These are phyloP conservation scores for Drosophila kohkoa DNA, from an alignment of 1,140 invertebrate genomes.

Conservation along the genomic window DNA sequence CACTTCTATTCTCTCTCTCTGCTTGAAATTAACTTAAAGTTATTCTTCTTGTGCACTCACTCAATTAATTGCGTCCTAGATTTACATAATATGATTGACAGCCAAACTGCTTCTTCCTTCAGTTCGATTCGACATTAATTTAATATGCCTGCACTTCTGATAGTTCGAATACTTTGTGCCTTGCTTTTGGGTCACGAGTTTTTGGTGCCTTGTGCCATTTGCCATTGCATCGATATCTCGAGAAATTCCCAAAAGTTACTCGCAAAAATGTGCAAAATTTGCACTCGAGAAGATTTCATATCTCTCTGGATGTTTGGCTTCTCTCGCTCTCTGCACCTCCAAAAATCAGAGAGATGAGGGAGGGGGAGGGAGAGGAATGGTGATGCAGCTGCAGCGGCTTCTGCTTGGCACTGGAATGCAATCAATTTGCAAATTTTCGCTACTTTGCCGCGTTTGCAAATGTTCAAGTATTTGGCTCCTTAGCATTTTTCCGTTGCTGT, in stretches of 20 bases:
- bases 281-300: conserved; percentile 54
- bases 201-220: neutral
- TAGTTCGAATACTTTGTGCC: conserved; percentile 24
- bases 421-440: conserved; percentile 84
- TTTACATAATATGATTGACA: conserved; percentile 71
- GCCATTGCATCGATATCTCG: conserved; percentile 30
- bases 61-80: conserved; percentile 58
- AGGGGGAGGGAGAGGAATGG: too few species aligned
- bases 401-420: conserved; percentile 78
- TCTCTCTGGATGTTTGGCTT: conserved; percentile 47
- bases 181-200: conserved; percentile 19
- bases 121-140: conserved; percentile 40
- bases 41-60: conserved; percentile 16
- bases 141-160: conserved; percentile 55
- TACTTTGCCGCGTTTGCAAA: conserved; percentile 82
- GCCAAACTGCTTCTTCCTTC: neutral
- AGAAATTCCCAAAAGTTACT: conserved; percentile 67
- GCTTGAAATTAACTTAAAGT: conserved; percentile 58
- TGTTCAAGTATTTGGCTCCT: conserved; percentile 80
- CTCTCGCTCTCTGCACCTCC: conserved; percentile 18
- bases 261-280: conserved; percentile 74
- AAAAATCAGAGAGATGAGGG: neutral
- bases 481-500: conserved; percentile 65
- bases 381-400: conserved; percentile 14
- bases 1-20: too few species aligned